Conservation (phyloP, 2,888 invertebrate genomes). For the Acanthosepion pharaonis region DNA sequence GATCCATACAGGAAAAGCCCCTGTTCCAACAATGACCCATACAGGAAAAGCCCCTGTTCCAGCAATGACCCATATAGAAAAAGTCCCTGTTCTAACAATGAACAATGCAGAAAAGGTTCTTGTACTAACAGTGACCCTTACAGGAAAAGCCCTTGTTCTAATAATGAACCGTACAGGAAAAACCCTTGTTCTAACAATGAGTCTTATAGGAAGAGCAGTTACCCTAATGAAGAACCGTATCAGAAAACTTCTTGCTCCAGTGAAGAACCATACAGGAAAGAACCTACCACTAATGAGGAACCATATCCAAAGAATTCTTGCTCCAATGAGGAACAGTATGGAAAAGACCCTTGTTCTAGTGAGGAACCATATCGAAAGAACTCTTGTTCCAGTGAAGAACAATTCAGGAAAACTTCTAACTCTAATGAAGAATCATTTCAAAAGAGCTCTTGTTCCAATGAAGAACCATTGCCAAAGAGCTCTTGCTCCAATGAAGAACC, state of each 20-base stretch:
- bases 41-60: not conserved
- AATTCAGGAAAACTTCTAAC: not conserved
- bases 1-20: not conserved
- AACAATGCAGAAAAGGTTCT: not conserved
- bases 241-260: not conserved
- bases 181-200: not conserved
- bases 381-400: not conserved
- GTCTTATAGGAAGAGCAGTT: not conserved
- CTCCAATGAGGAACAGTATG: not conserved
- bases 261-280: not conserved
- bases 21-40: not conserved
- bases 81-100: not conserved
- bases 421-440: not conserved
- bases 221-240: not conserved
- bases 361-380: not conserved
- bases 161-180: not conserved
- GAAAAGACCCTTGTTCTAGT: not conserved
- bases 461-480: not conserved
- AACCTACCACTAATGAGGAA: not conserved
- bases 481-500: conserved; percentile 2
- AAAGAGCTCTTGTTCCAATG: not conserved
- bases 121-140: not conserved
- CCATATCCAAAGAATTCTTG: not conserved
- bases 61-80: not conserved
- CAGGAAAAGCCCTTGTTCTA: not conserved